Base-by-base conservation (phyloP, 1,140 invertebrate genomes). In the Drosophila busckii region DNA sequence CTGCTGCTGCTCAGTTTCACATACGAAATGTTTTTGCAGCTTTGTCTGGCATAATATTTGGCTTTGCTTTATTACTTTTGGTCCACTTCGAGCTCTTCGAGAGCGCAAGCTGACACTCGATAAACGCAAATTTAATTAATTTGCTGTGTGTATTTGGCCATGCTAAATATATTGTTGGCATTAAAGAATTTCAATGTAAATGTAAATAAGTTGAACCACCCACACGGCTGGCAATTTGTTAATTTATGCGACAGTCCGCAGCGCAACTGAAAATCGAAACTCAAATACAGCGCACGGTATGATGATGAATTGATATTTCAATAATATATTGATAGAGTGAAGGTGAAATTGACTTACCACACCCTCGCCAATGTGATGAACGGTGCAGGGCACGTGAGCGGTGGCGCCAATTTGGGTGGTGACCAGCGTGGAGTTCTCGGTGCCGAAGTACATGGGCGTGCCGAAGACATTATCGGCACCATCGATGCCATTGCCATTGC, bases 301-400 rank as follows among this genome's bases (percentile, higher is more conserved):
- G 37, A 40, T 80, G 73, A 73, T 80, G 63, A 66, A 78, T 78
- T 78, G 49, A 22, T 48, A n/a, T 64, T 80, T 68, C 52, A 64
- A 80, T 82, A 75, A 82, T 69, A 61, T 73, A 82, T 80, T 80
- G 50, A 80, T 68, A 65, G 19, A 9, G 16, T 29, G 35, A 16
- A 32, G 25, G 20, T 17, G 34, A 29, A 19, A 20, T 62, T 64
- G 68, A 90, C 94, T 94, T 88, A 96, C 94, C 89, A 94, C 92
- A 71, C 94, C 94, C 78, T 95, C 94, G 35, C 94, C 94, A 63
- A 95, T 93, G 84, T 95, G 94, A 69, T 92, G 92, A 19, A 95
- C 93, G 34, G 94, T 90, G 87, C 94, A 96, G 6, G 94, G 94
- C 23, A 96, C 88, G 16, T 94, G 89, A 2, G 94, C 94, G 2